Conservation (phyloP, 30 jellyfish, hydroid and myxozoan genomes). For the Aurelia coerulea region DNA sequence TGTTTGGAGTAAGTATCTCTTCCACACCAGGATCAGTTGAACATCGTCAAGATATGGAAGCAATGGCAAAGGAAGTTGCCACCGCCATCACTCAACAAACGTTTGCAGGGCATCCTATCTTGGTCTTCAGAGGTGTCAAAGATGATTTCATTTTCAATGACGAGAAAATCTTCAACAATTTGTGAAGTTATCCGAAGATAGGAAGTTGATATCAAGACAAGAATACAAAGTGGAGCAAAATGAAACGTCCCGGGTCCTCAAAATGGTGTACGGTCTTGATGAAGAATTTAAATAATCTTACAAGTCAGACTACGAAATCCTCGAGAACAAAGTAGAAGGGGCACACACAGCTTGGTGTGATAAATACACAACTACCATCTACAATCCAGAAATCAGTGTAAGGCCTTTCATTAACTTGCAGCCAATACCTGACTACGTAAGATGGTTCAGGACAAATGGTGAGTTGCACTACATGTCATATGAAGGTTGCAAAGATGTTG, state of each 20-base stretch:
- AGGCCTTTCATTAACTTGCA: constrained; percentile 1
- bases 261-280: constrained; percentile 2
- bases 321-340: constrained; percentile 1
- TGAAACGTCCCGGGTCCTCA: neutral
- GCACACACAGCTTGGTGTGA: constrained; percentile 11
- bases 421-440: constrained; percentile 15
- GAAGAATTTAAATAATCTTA: neutral
- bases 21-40: neutral
- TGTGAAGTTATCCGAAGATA: constrained; percentile 2
- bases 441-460: constrained; percentile 28
- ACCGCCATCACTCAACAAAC: neutral
- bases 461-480: constrained; percentile 16
- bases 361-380: constrained; percentile 13
- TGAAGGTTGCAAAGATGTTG: neutral
- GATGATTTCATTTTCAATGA: constrained; percentile 15
- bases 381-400: constrained; percentile 1
- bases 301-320: neutral
- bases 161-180: neutral
- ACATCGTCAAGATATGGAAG: constrained; percentile 21
- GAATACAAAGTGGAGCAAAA: neutral
- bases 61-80: constrained; percentile 17
- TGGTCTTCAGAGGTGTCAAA: constrained; percentile 4
- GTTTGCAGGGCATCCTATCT: constrained; percentile 18
- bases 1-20: neutral
- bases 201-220: neutral